Base-by-base conservation (phyloP, 2,888 invertebrate genomes). In the Phalera bucephala region DNA sequence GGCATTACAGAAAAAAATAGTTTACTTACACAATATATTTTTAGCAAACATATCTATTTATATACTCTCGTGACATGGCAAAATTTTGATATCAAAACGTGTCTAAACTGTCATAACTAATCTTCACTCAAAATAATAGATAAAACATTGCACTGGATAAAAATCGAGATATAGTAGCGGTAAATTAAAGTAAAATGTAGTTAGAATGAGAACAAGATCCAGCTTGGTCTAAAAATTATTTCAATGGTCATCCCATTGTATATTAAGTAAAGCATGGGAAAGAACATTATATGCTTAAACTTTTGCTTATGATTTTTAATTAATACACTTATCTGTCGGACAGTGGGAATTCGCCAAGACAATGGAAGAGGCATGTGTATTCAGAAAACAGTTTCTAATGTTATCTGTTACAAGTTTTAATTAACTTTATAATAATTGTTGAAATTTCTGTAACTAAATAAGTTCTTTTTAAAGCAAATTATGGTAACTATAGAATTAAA, bases 231-330 rank as follows among this genome's bases (percentile, higher is more conserved):
- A 62, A 64, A 67, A 60, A 63, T 44, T 62, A 64, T 64, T 64
- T 67, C 63, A 73, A 55, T 75, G 81, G 74, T 77, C 80, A 79
- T 71, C 70, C 64, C 59, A 71, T 76, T 80, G 70, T 67, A 15
- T 66, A 52, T 52, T 50, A 72, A 84, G 80, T 84, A 83, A 80
- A 80, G 78, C 83, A 83, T 88, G 87, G 56, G 87, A 87, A 80
- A 46, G 45, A 58, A 49, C 46, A 52, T 50, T 59, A 51, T 45
- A 51, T 45, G 63, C 58, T 64, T 57, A 70, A 71, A 74, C 70
- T 78, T 80, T 78, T 76, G 73, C 72, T 77, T 67, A 75, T 80
- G 77, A 79, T 76, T 70, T 65, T 69, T 76, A 84, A 84, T 86
- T 79, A 84, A 76, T 73, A 61, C 72, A 75, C 67, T 57, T 77